Conservation (phyloP, 1,140 invertebrate species). For the Nasonia vitripennis region DNA sequence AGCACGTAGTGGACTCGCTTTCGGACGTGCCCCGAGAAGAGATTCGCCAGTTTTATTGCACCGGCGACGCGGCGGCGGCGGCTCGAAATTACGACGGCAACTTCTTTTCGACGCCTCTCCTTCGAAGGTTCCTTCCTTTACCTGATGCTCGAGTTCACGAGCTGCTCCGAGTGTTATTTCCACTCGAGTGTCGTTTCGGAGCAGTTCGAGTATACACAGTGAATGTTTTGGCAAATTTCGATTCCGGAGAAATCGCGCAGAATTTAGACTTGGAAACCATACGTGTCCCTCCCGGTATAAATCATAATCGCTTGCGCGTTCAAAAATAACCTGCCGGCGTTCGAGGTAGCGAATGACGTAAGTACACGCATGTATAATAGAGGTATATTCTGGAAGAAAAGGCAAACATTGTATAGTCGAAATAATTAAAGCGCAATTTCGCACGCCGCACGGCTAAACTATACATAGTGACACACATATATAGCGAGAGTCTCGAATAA, state of each 20-base stretch:
- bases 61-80: neutral
- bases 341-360: neutral
- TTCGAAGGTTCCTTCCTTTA: conserved; percentile 9
- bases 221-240: neutral
- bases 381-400: neutral
- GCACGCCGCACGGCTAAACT: neutral
- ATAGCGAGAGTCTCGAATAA: neutral
- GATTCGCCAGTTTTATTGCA: conserved; percentile 68
- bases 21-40: conserved; percentile 64
- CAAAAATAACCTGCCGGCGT: neutral
- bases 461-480: neutral
- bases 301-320: neutral
- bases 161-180: neutral
- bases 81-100: conserved; percentile 28
- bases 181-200: neutral
- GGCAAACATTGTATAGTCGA: neutral
- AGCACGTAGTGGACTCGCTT: conserved; percentile 55
- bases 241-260: neutral
- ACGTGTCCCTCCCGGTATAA: neutral
- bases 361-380: neutral
- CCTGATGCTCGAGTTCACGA: conserved; percentile 1
- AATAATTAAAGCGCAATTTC: conserved; percentile 42
- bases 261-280: neutral
- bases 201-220: neutral
- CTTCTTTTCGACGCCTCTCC: conserved; percentile 18